A percentile compares a stretch with the other conserved stretches of the same genome.
These are phyloP conservation scores for Nasonia longicornis DNA, from an alignment of 1,140 invertebrate species.

Conservation along the genomic window DNA sequence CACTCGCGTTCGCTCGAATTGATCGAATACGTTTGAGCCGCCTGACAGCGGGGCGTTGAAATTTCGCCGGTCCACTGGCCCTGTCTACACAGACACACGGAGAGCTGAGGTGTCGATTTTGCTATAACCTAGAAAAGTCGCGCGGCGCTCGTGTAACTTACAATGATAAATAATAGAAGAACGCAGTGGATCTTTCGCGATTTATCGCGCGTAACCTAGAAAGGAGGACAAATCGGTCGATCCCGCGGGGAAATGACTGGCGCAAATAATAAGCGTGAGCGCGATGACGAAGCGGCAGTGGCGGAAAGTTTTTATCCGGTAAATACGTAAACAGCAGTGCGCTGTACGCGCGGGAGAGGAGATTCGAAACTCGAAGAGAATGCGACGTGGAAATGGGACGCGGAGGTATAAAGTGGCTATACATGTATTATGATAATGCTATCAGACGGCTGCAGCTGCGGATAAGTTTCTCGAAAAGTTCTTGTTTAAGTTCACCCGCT, in stretches of 20 bases:
- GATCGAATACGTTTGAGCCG: no score
- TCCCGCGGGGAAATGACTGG: not conserved
- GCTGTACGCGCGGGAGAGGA: not conserved
- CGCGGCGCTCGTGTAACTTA: no score
- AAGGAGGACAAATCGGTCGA: not conserved
- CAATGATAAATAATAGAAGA: no score
- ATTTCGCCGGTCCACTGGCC: not conserved
- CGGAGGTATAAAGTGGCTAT: not conserved
- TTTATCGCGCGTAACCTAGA: not conserved
- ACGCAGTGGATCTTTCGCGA: not conserved
- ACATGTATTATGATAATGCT: constrained; percentile 5
- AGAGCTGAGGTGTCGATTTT: no score
- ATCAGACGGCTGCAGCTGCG: constrained; percentile 28
- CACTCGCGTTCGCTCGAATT: not conserved
- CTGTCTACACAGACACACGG: not conserved
- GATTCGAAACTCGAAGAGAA: constrained; percentile 45
- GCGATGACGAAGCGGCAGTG: not conserved
- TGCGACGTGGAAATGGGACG: not conserved
- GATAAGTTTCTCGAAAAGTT: constrained; percentile 10
- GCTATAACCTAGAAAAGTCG: no score
- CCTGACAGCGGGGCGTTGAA: not conserved
- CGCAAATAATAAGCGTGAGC: not conserved
- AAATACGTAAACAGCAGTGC: constrained; percentile 45
- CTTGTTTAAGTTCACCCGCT: no score
- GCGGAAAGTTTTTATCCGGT: constrained; percentile 26